Evolutionary conservation across 2,888 invertebrate genomes (phyloP).

Genomic region (Drosophila vallismaia): DNA sequence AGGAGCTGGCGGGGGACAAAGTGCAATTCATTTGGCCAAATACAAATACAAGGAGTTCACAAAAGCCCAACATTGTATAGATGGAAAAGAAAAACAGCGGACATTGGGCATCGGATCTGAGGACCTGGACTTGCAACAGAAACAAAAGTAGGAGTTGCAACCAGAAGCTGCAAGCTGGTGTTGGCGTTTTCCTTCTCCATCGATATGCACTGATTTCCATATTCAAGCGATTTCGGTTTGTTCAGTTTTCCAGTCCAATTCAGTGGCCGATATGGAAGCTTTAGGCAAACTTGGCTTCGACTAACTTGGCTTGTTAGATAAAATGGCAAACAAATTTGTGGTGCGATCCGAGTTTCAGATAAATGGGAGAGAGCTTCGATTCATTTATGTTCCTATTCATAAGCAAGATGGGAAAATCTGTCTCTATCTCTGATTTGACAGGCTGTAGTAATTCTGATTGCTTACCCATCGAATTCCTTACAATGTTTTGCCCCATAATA

Average conservation of each 20-base stretch:
- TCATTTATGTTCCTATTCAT: neutral
- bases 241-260: slow-evolving; percentile 13
- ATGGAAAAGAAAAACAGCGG: slow-evolving; percentile 26
- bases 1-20: slow-evolving; percentile 39
- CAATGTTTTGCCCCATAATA: slow-evolving; percentile 29
- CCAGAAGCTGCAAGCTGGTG: slow-evolving; percentile 28
- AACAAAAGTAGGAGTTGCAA: slow-evolving; percentile 19
- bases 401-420: too few species aligned
- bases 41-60: slow-evolving; percentile 40
- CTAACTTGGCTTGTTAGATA: slow-evolving; percentile 31
- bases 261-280: slow-evolving; percentile 37
- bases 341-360: slow-evolving; percentile 29
- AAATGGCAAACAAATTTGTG: slow-evolving; percentile 33
- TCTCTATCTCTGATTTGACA: too few species aligned
- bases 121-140: slow-evolving; percentile 25
- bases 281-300: slow-evolving; percentile 14
- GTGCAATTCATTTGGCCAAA: slow-evolving; percentile 55
- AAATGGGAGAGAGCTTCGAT: neutral
- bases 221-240: slow-evolving; percentile 46
- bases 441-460: neutral
- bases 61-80: slow-evolving; percentile 22
- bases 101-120: slow-evolving; percentile 38
- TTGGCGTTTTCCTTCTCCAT: slow-evolving; percentile 24
- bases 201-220: slow-evolving; percentile 46
- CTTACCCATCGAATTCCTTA: slow-evolving; percentile 13